These are phyloP conservation scores for Lanius ludovicianus DNA, from an alignment of 2,113 vertebrate species.

Conservation along the genomic window DNA sequence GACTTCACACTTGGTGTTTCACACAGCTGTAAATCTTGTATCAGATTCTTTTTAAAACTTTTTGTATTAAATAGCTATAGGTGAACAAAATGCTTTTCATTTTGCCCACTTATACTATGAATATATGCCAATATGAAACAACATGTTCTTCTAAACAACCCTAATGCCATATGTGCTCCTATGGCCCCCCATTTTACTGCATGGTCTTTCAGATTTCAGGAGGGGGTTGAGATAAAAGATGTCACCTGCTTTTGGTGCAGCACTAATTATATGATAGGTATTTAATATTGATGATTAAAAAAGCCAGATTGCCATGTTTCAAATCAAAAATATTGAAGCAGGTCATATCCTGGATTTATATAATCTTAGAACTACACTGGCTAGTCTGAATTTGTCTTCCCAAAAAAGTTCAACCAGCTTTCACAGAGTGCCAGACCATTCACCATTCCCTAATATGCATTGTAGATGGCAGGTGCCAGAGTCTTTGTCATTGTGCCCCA, in stretches of 20 bases:
- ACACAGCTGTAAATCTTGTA: background rate
- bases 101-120: background rate
- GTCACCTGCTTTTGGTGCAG: background rate
- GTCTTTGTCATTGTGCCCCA: conserved; percentile 19
- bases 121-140: background rate
- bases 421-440: background rate
- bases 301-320: background rate
- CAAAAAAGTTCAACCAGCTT: background rate
- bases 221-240: background rate
- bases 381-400: background rate
- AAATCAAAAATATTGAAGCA: background rate
- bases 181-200: background rate
- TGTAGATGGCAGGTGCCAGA: conserved; percentile 8
- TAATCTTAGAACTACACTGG: background rate
- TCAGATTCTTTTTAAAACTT: background rate
- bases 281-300: background rate
- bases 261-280: background rate
- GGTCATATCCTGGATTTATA: background rate
- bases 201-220: background rate
- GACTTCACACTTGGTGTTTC: background rate
- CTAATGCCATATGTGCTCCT: background rate
- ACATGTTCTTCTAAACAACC: background rate
- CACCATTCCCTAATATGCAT: background rate
- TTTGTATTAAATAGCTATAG: background rate
- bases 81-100: background rate